Conservation (phyloP, 2,888 invertebrate genomes). For the Capitulum mitella region DNA sequence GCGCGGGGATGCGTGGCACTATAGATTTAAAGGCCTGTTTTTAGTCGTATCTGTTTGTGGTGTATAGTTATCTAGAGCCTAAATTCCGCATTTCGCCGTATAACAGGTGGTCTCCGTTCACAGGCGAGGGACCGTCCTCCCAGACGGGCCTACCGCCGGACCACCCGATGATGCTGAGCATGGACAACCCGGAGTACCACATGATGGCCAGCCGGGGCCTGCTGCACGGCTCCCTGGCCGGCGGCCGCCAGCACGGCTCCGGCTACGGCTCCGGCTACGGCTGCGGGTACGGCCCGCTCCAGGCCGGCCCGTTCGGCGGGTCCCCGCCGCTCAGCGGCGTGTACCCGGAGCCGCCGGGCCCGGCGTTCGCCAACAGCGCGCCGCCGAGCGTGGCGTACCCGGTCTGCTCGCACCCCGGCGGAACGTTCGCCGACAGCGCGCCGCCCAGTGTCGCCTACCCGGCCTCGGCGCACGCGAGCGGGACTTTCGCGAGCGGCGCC, state of each 20-base stretch:
- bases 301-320: not conserved
- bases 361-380: not conserved
- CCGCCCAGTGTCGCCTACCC: constrained; percentile 16
- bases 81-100: too few relatives aligned
- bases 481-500: not conserved
- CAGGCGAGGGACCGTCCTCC: constrained; percentile 81
- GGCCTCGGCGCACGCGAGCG: not conserved
- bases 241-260: not conserved
- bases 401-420: not conserved
- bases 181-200: constrained; percentile 84
- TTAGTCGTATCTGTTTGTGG: too few relatives aligned
- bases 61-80: too few relatives aligned
- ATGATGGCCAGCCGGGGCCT: constrained; percentile 33
- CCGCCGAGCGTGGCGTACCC: not conserved
- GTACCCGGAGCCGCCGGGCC: not conserved
- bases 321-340: not conserved
- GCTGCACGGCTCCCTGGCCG: constrained; percentile 30
- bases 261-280: not conserved
- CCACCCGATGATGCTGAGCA: constrained; percentile 39
- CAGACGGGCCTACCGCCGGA: constrained; percentile 21
- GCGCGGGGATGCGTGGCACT: too few relatives aligned
- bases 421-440: not conserved
- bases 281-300: not conserved
- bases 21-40: too few relatives aligned
- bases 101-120: constrained; percentile 56